phyloP scores from a whole-genome alignment of 2,888 invertebrate genomes.

The Podotricha telesiphe region DNA sequence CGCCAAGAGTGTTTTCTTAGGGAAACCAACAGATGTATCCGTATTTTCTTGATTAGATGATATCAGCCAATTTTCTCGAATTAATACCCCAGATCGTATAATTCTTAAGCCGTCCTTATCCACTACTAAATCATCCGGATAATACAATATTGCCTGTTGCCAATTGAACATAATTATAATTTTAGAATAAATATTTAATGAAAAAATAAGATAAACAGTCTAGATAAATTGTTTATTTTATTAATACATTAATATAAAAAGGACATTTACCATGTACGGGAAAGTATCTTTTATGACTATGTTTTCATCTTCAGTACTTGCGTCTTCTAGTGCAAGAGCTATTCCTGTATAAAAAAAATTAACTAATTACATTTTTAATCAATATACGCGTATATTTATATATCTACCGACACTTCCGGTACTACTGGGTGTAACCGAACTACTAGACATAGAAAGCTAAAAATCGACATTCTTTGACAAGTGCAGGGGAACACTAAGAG shows the following conservation, averaged over 20 bases:
- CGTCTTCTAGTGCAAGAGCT: slow-evolving; percentile 53
- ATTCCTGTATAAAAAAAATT: slow-evolving; percentile 9
- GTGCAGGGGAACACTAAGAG: background rate
- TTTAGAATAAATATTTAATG: background rate
- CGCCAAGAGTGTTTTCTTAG: slow-evolving; percentile 69
- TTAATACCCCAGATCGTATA: slow-evolving; percentile 63
- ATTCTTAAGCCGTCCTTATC: slow-evolving; percentile 59
- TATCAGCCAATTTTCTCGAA: slow-evolving; percentile 66
- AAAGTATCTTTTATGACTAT: slow-evolving; percentile 62
- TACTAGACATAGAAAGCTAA: background rate
- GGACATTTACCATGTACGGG: slow-evolving; percentile 67
- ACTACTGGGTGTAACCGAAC: background rate
- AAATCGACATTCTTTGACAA: background rate
- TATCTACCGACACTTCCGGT: too few relatives aligned
- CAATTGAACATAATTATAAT: slow-evolving; percentile 20
- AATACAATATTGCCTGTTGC: slow-evolving; percentile 71
- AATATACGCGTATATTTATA: too few relatives aligned
- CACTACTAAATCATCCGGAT: slow-evolving; percentile 63
- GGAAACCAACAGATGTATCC: slow-evolving; percentile 57
- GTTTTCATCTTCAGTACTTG: slow-evolving; percentile 57
- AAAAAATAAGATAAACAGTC: background rate
- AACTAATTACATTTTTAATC: background rate
- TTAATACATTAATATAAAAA: background rate
- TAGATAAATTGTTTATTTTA: too few relatives aligned
- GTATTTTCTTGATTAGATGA: slow-evolving; percentile 61